Percentiles rank a stretch among this genome's conserved stretches.
Conservation (phyloP, 1,140 invertebrate species). For the Spodoptera litura region DNA sequence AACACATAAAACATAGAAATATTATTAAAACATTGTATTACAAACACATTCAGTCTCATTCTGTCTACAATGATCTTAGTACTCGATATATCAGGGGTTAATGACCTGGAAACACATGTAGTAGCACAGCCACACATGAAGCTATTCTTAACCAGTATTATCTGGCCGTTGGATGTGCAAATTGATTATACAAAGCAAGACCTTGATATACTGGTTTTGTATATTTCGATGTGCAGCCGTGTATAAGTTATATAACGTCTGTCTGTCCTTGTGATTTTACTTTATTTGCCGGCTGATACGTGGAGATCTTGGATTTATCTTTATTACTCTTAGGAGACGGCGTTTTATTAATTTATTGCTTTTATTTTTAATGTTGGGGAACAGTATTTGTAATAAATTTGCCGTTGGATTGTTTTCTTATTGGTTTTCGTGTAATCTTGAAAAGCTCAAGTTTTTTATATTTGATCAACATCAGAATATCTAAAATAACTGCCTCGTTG, state of each 20-base stretch:
- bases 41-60: constrained; percentile 9
- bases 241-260: constrained; percentile 22
- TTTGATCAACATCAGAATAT: too few relatives aligned
- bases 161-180: too few relatives aligned
- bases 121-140: too few relatives aligned
- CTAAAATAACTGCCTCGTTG: too few relatives aligned
- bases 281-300: constrained; percentile 26
- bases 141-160: too few relatives aligned
- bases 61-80: constrained; percentile 32
- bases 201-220: too few relatives aligned
- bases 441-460: too few relatives aligned
- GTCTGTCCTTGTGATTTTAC: constrained; percentile 32
- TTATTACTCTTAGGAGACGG: constrained; percentile 15
- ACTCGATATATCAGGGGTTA: constrained; percentile 48
- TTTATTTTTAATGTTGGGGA: background rate
- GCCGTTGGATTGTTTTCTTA: too few relatives aligned
- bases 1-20: constrained; percentile 16
- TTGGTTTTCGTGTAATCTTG: too few relatives aligned
- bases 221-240: too few relatives aligned
- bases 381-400: background rate
- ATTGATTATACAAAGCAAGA: too few relatives aligned
- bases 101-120: constrained; percentile 38
- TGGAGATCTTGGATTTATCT: constrained; percentile 20
- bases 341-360: constrained; percentile 8
- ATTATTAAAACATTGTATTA: constrained; percentile 24